Evolutionary conservation across 2,888 invertebrate genomes (phyloP).

Genomic region (Tanytarsus gracilentus): DNA sequence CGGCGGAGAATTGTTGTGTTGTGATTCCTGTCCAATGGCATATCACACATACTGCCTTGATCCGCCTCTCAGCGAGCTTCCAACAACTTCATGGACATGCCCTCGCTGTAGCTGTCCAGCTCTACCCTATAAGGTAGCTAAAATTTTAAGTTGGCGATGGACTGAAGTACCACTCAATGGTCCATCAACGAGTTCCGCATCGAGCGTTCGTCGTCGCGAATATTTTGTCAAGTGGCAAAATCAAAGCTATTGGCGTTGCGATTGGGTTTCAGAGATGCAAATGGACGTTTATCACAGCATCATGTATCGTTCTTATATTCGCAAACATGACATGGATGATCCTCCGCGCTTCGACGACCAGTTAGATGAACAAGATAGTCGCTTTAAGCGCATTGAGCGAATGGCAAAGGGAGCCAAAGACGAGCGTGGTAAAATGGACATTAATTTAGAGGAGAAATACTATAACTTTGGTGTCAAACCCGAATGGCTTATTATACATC

Average conservation of each 20-base stretch:
- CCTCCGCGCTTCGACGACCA: slow-evolving; percentile 93
- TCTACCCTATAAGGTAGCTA: slow-evolving; percentile 70
- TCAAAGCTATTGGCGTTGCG: slow-evolving; percentile 96
- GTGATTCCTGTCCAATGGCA: slow-evolving; percentile 92
- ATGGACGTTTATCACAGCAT: slow-evolving; percentile 91
- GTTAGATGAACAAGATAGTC: slow-evolving; percentile 65
- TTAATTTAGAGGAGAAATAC: slow-evolving; percentile 51
- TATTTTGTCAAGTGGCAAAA: slow-evolving; percentile 98
- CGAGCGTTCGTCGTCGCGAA: slow-evolving; percentile 64
- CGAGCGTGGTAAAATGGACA: slow-evolving; percentile 40
- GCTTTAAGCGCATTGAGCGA: slow-evolving; percentile 59
- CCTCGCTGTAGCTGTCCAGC: slow-evolving; percentile 85
- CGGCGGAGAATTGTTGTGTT: slow-evolving; percentile 93
- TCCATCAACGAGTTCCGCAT: slow-evolving; percentile 46
- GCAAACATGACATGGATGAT: slow-evolving; percentile 95
- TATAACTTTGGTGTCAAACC: slow-evolving; percentile 93
- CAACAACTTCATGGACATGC: slow-evolving; percentile 97
- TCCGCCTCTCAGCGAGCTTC: slow-evolving; percentile 85
- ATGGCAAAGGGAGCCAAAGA: slow-evolving; percentile 43
- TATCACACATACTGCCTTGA: slow-evolving; percentile 95
- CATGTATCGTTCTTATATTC: slow-evolving; percentile 85
- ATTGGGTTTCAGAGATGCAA: slow-evolving; percentile 91
- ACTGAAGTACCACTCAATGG: slow-evolving; percentile 56
- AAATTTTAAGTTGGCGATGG: slow-evolving; percentile 97
- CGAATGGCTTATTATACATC: slow-evolving; percentile 93